Percentiles rank a stretch among this genome's conserved stretches.
Conservation (phyloP, 2,797 vertebrate genomes). For the Ceryle rudis region DNA sequence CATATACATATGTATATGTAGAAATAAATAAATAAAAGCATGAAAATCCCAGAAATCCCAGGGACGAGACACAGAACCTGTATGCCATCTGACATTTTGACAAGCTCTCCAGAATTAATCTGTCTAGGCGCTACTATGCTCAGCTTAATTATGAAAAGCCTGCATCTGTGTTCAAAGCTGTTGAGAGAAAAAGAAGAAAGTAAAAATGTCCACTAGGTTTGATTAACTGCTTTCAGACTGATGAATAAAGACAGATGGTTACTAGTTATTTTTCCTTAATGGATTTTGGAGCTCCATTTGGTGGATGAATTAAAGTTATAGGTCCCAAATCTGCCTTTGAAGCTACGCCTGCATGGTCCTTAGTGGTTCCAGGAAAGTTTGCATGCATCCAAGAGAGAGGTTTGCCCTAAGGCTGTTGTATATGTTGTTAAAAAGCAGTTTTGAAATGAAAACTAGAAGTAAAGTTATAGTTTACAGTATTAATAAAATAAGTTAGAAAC, state of each 20-base stretch:
- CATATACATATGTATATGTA: not conserved
- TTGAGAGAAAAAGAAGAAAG: slow-evolving; percentile 68
- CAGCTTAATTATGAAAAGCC: slow-evolving; percentile 74
- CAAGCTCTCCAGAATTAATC: slow-evolving; percentile 60
- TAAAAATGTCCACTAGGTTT: slow-evolving; percentile 76
- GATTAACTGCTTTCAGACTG: slow-evolving; percentile 70
- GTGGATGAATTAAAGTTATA: slow-evolving; percentile 63
- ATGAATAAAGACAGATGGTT: slow-evolving; percentile 75
- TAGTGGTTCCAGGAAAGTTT: slow-evolving; percentile 6
- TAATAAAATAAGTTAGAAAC: slow-evolving; percentile 27
- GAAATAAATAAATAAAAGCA: not conserved
- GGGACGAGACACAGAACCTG: slow-evolving; percentile 15
- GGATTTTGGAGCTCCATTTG: slow-evolving; percentile 56
- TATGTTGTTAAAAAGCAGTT: slow-evolving; percentile 26
- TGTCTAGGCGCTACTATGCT: slow-evolving; percentile 43
- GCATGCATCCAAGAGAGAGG: not conserved
- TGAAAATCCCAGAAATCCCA: not conserved
- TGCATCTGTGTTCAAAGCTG: slow-evolving; percentile 78
- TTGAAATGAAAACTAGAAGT: slow-evolving; percentile 15
- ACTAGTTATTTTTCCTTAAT: slow-evolving; percentile 69
- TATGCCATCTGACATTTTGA: slow-evolving; percentile 49
- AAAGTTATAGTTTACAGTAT: slow-evolving; percentile 5
- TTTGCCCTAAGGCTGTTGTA: not conserved
- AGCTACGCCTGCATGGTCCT: not conserved
- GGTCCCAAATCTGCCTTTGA: slow-evolving; percentile 61